A percentile compares a stretch with the other conserved stretches of the same genome.
phyloP scores from a whole-genome alignment of 1,140 invertebrate species.

The Philopotamus ludificatus region DNA sequence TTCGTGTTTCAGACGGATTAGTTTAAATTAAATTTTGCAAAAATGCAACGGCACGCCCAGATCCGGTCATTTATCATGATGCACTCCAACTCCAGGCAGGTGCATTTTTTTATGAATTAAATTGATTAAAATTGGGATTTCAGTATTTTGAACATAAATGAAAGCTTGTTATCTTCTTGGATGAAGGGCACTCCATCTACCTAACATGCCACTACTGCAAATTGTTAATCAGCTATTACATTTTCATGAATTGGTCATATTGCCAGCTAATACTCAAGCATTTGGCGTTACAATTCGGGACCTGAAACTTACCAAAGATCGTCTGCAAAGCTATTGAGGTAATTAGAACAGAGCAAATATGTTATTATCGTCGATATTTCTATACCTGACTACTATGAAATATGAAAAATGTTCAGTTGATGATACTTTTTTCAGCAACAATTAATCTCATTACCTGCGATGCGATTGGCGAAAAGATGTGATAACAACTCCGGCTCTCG shows the following conservation, averaged over 20 bases:
- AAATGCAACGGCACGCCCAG: no score
- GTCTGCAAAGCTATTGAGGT: slow-evolving; percentile 57
- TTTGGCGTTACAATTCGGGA: not conserved
- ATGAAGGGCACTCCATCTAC: no score
- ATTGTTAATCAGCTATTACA: slow-evolving; percentile 8
- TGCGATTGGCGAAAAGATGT: slow-evolving; percentile 88
- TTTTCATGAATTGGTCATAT: no score
- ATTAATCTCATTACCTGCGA: slow-evolving; percentile 64
- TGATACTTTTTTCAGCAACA: slow-evolving; percentile 4
- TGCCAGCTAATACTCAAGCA: not conserved
- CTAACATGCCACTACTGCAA: slow-evolving; percentile 22
- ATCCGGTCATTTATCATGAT: no score
- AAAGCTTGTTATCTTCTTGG: no score
- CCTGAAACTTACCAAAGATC: slow-evolving; percentile 49
- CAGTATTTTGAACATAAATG: no score
- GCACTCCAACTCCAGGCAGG: no score
- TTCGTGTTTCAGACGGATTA: no score
- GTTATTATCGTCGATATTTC: not conserved
- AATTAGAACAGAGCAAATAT: slow-evolving; percentile 6
- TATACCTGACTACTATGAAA: not conserved
- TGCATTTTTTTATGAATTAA: no score
- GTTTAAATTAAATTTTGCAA: no score
- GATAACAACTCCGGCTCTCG: slow-evolving; percentile 86
- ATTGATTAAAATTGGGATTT: no score
- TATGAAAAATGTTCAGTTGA: not conserved